These are phyloP conservation scores for Thamnophis sirtalis DNA, from an alignment of 2,113 vertebrate genomes.

Conservation along the genomic window DNA sequence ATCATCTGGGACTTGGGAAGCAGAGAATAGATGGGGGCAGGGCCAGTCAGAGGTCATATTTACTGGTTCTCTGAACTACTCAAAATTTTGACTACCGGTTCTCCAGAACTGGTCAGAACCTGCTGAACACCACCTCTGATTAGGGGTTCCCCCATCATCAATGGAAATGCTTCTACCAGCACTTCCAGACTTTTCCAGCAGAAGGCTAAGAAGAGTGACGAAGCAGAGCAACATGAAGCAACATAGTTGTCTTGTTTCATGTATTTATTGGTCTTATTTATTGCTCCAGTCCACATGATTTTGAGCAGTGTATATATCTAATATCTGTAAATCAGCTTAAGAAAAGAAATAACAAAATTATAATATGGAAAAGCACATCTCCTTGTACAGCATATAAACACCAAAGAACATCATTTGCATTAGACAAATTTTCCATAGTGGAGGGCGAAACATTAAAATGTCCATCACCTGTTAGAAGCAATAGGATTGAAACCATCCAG, in stretches of 20 bases:
- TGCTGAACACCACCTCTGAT: too few relatives aligned
- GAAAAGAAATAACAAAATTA: background rate
- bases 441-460: background rate
- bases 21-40: too few relatives aligned
- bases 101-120: too few relatives aligned
- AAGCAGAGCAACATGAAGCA: background rate
- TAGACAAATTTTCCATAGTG: background rate
- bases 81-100: too few relatives aligned
- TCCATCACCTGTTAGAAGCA: background rate
- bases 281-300: background rate
- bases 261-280: background rate
- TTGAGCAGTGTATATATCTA: background rate
- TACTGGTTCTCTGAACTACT: too few relatives aligned
- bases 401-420: background rate
- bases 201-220: background rate
- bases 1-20: too few relatives aligned
- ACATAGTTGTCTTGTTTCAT: background rate
- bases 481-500: background rate
- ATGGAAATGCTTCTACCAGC: background rate
- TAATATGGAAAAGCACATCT: background rate
- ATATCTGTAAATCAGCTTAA: background rate
- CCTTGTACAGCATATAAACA: background rate
- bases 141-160: background rate
- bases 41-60: too few relatives aligned
- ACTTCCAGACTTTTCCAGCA: background rate